A percentile compares a stretch with the other conserved stretches of the same genome.
Conservation (phyloP, 30 jellyfish, hydroid and myxozoan species). For the Sanderia malayensis region DNA sequence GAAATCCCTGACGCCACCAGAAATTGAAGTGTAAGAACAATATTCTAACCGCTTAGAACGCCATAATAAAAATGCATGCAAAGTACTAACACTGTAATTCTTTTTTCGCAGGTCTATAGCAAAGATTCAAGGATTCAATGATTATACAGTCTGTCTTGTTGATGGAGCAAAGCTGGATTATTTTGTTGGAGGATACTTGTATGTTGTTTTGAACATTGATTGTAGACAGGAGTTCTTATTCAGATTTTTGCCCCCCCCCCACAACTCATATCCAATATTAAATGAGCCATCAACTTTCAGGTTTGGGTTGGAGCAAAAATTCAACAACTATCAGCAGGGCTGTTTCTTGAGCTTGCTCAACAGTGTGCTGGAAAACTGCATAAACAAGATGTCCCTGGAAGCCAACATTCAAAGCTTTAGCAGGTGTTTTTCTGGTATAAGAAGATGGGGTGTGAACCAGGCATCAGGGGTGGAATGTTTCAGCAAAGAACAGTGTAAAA, state of each 20-base stretch:
- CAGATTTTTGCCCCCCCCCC: no score
- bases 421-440: constrained; percentile 22
- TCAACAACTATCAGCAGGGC: constrained; percentile 33
- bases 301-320: constrained; percentile 33
- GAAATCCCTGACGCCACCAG: constrained; percentile 45
- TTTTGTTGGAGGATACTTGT: constrained; percentile 58
- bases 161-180: constrained; percentile 55
- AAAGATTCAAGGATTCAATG: constrained; percentile 8
- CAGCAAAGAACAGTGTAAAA: constrained; percentile 27
- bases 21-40: constrained; percentile 37
- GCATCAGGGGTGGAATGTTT: constrained; percentile 38
- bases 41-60: neutral
- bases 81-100: neutral
- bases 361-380: constrained; percentile 18
- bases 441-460: neutral
- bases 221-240: neutral
- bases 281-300: constrained; percentile 7
- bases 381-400: constrained; percentile 6
- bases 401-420: constrained; percentile 2
- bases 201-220: constrained; percentile 1
- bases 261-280: neutral
- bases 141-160: constrained; percentile 28
- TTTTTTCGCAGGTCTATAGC: constrained; percentile 30
- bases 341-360: constrained; percentile 43
- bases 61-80: neutral